Percentiles rank a stretch among this genome's conserved stretches.
Conservation (phyloP, 2,888 invertebrate genomes). For the Oligia strigilis region DNA sequence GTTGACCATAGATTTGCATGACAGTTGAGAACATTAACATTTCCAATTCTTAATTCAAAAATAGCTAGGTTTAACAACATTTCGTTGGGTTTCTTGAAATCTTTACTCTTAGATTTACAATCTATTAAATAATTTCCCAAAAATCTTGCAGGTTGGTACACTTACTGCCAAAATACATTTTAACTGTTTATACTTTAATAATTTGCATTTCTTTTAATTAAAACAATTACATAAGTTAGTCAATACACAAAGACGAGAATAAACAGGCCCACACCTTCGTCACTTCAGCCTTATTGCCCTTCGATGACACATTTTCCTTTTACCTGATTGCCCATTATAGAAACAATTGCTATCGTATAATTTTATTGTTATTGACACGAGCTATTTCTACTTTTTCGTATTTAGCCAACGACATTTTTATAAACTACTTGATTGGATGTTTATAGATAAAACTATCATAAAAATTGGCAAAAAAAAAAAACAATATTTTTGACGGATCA, state of each 20-base stretch:
- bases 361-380: constrained; percentile 38
- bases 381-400: constrained; percentile 15
- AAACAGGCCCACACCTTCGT: constrained; percentile 51
- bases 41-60: constrained; percentile 11
- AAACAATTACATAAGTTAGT: constrained; percentile 35
- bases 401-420: neutral
- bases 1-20: constrained; percentile 38
- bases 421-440: neutral
- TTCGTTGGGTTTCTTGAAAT: neutral
- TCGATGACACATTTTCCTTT: constrained; percentile 56
- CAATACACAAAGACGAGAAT: constrained; percentile 39
- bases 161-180: neutral
- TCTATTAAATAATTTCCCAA: neutral
- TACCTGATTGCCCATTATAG: constrained; percentile 54
- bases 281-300: constrained; percentile 48
- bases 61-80: neutral
- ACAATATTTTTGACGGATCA: neutral
- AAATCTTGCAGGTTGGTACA: neutral
- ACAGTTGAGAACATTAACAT: constrained; percentile 37
- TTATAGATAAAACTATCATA: neutral
- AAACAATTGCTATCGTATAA: constrained; percentile 39
- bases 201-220: constrained; percentile 9
- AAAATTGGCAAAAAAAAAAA: neutral
- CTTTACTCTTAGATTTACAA: neutral
- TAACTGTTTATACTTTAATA: neutral